phyloP scores from a whole-genome alignment of 2,888 invertebrate genomes.

The Latrodectus hesperus region DNA sequence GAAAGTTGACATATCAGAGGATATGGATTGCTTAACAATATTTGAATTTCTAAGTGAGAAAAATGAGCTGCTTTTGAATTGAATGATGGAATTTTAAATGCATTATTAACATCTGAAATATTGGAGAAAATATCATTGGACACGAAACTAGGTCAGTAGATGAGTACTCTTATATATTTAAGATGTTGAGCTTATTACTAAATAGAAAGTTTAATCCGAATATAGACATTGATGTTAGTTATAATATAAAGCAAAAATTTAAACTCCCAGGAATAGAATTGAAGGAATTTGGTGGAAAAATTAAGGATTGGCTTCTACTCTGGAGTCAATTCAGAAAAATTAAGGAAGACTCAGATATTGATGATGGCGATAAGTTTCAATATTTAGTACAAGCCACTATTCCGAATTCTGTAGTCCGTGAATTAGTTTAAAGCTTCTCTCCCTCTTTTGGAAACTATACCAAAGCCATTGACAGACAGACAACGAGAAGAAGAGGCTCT shows the following conservation, averaged over 20 bases:
- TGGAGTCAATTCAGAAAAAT: background rate
- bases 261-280: background rate
- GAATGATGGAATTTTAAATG: background rate
- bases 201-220: background rate
- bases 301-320: background rate
- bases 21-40: background rate
- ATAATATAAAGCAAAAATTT: background rate
- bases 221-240: background rate
- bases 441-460: no score
- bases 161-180: conserved; percentile 7
- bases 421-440: no score
- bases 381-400: no score
- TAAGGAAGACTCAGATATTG: background rate
- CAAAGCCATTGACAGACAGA: no score
- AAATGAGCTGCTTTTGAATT: background rate
- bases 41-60: background rate
- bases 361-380: background rate
- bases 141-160: background rate
- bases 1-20: background rate
- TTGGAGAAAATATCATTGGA: background rate
- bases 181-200: background rate
- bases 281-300: background rate
- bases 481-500: no score
- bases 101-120: background rate
- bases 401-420: background rate